A percentile compares a stretch with the other conserved stretches of the same genome.
Conservation (phyloP, 2,113 vertebrate species). For the Psittacara wagleri region DNA sequence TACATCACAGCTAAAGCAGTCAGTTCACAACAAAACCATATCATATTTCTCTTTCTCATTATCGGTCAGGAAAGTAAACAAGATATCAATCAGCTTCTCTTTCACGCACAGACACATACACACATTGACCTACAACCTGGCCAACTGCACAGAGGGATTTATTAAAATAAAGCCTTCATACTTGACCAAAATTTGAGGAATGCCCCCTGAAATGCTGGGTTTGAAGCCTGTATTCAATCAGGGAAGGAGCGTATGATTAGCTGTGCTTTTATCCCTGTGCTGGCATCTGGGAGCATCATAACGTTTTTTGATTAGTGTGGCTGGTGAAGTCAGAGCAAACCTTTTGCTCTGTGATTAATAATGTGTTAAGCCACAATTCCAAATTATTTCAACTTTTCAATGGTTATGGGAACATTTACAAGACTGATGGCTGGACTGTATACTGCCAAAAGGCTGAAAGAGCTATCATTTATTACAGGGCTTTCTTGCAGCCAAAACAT, state of each 20-base stretch:
- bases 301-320: neutral
- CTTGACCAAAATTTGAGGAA: neutral
- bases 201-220: neutral
- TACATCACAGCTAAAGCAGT: neutral
- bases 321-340: neutral
- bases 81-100: neutral
- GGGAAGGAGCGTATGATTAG: neutral
- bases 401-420: slow-evolving; percentile 21
- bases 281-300: neutral
- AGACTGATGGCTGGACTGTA: neutral
- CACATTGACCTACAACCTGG: neutral
- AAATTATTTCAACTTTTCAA: slow-evolving; percentile 43
- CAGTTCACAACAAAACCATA: rapidly evolving
- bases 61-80: neutral
- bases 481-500: neutral
- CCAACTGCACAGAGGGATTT: neutral
- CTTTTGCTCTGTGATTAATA: slow-evolving; percentile 35
- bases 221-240: neutral
- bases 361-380: neutral
- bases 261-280: neutral
- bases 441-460: slow-evolving; percentile 6
- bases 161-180: neutral
- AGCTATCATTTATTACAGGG: neutral
- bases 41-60: neutral
- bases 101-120: neutral